Percentiles rank a stretch among this genome's conserved stretches.
Evolutionary conservation across 2,888 invertebrate species (phyloP).

Genomic region (Cheiracanthium punctorium): DNA sequence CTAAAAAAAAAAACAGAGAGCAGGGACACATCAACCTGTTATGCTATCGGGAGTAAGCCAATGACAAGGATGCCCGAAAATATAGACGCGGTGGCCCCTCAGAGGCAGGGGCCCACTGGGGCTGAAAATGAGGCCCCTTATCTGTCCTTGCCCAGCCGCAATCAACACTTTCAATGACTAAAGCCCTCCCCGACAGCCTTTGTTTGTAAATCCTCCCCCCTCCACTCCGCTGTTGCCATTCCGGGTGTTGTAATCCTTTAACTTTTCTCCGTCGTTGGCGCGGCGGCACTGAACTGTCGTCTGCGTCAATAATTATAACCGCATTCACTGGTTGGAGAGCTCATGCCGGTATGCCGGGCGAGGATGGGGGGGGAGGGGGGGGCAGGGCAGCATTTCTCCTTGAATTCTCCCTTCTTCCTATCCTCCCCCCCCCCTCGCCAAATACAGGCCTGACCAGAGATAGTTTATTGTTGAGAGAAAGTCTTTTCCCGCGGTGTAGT

Average conservation of each 20-base stretch:
- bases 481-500: neutral
- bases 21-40: neutral
- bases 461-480: neutral
- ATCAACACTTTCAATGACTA: slow-evolving; percentile 15
- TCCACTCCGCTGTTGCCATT: neutral
- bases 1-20: neutral
- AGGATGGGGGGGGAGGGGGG: neutral
- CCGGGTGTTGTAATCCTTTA: slow-evolving; percentile 10
- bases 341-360: neutral
- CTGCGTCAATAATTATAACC: slow-evolving; percentile 17
- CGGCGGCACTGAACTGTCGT: slow-evolving; percentile 7
- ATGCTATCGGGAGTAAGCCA: neutral
- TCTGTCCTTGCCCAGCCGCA: slow-evolving; percentile 13
- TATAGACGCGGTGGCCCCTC: neutral
- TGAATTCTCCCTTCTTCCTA: neutral
- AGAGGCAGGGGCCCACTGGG: neutral
- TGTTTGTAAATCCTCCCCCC: slow-evolving; percentile 1
- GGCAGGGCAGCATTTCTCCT: neutral
- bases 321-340: slow-evolving; percentile 7
- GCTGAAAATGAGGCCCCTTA: slow-evolving; percentile 17
- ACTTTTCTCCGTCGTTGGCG: slow-evolving; percentile 10
- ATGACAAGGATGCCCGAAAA: neutral
- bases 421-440: neutral
- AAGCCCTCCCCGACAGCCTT: slow-evolving; percentile 2
- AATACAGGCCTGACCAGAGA: neutral